Evolutionary conservation across 2,797 vertebrate genomes (phyloP).

Genomic region (Enteromius viviparus): DNA sequence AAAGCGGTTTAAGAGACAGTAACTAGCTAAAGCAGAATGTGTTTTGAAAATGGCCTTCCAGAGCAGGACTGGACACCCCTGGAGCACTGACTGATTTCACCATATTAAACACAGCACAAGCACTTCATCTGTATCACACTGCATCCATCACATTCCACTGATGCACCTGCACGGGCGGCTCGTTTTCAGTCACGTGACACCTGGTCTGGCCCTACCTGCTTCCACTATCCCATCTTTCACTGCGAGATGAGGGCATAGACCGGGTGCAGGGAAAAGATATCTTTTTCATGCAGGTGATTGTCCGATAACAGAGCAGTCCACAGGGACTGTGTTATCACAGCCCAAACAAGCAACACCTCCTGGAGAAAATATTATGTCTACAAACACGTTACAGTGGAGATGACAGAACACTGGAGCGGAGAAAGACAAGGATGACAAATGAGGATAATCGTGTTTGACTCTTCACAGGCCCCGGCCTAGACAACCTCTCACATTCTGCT

Average conservation of each 20-base stretch:
- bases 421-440: constrained; percentile 55
- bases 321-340: constrained; percentile 57
- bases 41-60: background rate
- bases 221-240: constrained; percentile 19
- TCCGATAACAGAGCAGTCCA: constrained; percentile 61
- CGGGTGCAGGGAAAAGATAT: constrained; percentile 59
- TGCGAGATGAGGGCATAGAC: constrained; percentile 1
- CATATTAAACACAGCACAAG: background rate
- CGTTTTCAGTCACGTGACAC: constrained; percentile 28
- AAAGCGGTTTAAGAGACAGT: background rate
- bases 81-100: background rate
- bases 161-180: constrained; percentile 52
- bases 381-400: constrained; percentile 60
- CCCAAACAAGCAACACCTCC: constrained; percentile 68
- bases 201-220: background rate
- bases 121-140: constrained; percentile 5
- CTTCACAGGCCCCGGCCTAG: constrained; percentile 61
- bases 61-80: background rate
- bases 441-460: constrained; percentile 59
- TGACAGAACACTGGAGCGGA: constrained; percentile 54
- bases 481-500: constrained; percentile 59
- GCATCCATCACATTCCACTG: constrained; percentile 44
- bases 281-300: constrained; percentile 72
- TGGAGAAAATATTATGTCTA: constrained; percentile 73
- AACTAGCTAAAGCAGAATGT: background rate